A percentile compares a stretch with the other conserved stretches of the same genome.
Evolutionary conservation across 2,888 invertebrate genomes (phyloP).

Genomic region (Anoncus sp.): DNA sequence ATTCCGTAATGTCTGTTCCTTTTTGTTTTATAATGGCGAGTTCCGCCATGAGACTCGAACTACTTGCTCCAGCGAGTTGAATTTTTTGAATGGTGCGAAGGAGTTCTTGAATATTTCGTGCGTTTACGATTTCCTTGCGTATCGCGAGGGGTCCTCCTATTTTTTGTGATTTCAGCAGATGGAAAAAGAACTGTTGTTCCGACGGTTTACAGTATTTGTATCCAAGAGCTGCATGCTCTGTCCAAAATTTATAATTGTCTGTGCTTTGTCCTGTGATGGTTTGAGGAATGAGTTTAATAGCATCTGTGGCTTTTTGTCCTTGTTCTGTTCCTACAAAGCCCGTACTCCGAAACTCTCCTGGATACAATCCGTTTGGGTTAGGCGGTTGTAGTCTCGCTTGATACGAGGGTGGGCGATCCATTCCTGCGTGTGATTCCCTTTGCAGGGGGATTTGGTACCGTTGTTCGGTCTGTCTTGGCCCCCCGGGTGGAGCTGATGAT

Average conservation of each 20-base stretch:
- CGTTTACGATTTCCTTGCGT: slow-evolving; percentile 14
- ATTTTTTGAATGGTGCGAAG: too few species aligned
- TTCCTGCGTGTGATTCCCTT: neutral
- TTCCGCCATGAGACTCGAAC: slow-evolving; percentile 26
- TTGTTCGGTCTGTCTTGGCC: neutral
- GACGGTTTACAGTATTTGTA: too few species aligned
- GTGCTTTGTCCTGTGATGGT: slow-evolving; percentile 23
- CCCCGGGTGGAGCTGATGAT: neutral
- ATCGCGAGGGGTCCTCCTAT: slow-evolving; percentile 11
- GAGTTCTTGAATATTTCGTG: slow-evolving; percentile 12
- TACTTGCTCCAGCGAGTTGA: slow-evolving; percentile 27
- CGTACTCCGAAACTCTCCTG: slow-evolving; percentile 19
- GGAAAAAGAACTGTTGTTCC: slow-evolving; percentile 22
- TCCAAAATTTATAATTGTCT: slow-evolving; percentile 29
- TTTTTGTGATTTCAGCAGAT: too few species aligned
- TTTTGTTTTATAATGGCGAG: slow-evolving; percentile 16
- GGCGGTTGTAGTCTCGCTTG: slow-evolving; percentile 10
- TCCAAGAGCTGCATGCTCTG: slow-evolving; percentile 2
- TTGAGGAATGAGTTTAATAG: too few species aligned
- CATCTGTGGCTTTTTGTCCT: slow-evolving; percentile 20
- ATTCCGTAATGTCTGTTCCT: slow-evolving; percentile 25
- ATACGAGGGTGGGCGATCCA: neutral
- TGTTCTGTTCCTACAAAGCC: slow-evolving; percentile 9
- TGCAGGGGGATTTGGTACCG: neutral
- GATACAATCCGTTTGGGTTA: slow-evolving; percentile 35